Conservation (phyloP, 2,113 vertebrate species). For the Phycodurus eques region DNA sequence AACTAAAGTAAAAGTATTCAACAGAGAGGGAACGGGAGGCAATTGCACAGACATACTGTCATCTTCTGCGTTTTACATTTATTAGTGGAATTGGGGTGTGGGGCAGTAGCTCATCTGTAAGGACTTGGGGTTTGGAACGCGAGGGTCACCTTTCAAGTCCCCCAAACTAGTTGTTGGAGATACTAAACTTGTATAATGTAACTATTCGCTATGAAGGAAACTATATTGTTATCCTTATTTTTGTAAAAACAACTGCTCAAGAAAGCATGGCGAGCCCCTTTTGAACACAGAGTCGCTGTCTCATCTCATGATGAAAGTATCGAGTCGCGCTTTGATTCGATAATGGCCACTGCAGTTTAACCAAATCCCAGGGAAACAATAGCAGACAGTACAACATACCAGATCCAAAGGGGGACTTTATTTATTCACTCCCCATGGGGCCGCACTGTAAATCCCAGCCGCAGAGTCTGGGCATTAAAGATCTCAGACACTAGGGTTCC, state of each 20-base stretch:
- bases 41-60: too few relatives aligned
- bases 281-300: conserved; percentile 17
- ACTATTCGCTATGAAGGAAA: background rate
- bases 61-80: too few relatives aligned
- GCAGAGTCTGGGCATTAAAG: background rate
- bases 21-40: too few relatives aligned
- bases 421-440: conserved; percentile 17
- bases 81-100: too few relatives aligned
- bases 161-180: background rate
- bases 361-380: conserved; percentile 26
- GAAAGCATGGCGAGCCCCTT: background rate
- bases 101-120: too few relatives aligned
- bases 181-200: background rate
- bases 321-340: conserved; percentile 39
- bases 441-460: conserved; percentile 23
- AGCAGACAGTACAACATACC: conserved; percentile 12
- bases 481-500: background rate
- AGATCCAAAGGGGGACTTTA: conserved; percentile 14
- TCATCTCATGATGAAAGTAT: conserved; percentile 48
- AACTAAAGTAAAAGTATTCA: too few relatives aligned
- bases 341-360: conserved; percentile 28
- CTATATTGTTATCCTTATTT: background rate
- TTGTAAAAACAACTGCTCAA: background rate
- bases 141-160: too few relatives aligned
- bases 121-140: too few relatives aligned